These are phyloP conservation scores for Mycalesis mineus DNA, from an alignment of 2,888 invertebrate genomes.

Conservation along the genomic window DNA sequence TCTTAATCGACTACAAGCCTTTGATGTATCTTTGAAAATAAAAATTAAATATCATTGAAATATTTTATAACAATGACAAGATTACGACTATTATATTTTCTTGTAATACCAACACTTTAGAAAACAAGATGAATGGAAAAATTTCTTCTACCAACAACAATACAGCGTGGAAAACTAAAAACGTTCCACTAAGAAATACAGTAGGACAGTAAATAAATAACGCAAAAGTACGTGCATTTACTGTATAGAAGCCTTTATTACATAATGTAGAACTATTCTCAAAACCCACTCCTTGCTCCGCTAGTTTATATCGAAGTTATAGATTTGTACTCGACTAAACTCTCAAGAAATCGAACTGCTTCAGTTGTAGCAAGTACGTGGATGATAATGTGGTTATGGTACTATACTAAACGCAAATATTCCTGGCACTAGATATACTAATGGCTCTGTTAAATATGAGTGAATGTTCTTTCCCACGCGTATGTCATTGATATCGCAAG, in stretches of 20 bases:
- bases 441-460: too few relatives aligned
- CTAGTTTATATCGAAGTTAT: conserved; percentile 4
- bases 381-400: neutral
- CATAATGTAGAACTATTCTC: neutral
- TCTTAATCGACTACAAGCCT: too few relatives aligned
- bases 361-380: neutral
- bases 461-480: too few relatives aligned
- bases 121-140: too few relatives aligned
- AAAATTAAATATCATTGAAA: too few relatives aligned
- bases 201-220: neutral
- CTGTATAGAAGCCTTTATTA: neutral
- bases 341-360: neutral
- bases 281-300: neutral
- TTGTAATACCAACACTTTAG: too few relatives aligned
- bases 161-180: neutral
- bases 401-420: neutral
- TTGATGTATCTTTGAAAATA: too few relatives aligned
- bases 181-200: neutral
- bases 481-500: too few relatives aligned
- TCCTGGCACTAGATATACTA: too few relatives aligned
- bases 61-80: too few relatives aligned
- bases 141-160: neutral
- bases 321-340: neutral
- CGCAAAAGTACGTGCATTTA: neutral
- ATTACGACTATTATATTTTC: too few relatives aligned